Percentiles rank a stretch among this genome's conserved stretches.
phyloP scores from a whole-genome alignment of 2,113 vertebrate genomes.

The Salvelinus sp. region DNA sequence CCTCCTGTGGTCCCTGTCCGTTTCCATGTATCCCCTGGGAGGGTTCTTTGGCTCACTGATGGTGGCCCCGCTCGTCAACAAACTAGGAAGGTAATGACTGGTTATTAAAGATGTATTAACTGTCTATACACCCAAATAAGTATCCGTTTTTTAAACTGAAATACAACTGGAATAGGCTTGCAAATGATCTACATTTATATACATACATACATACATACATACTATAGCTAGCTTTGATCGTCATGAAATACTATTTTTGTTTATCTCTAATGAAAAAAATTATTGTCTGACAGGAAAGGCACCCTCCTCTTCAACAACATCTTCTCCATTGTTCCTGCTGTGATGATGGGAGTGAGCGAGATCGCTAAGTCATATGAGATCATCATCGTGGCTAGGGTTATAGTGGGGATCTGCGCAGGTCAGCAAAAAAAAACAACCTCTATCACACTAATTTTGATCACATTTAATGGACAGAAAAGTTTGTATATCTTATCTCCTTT shows the following conservation, averaged over 20 bases:
- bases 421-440: slow-evolving; percentile 12
- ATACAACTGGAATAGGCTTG: no score
- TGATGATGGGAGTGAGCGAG: slow-evolving; percentile 89
- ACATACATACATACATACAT: no score
- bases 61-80: slow-evolving; percentile 86
- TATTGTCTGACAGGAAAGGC: slow-evolving; percentile 79
- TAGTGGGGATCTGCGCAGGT: slow-evolving; percentile 94
- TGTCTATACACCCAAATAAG: no score
- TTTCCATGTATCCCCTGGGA: slow-evolving; percentile 92
- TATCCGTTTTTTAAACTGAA: no score
- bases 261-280: no score
- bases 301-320: slow-evolving; percentile 92
- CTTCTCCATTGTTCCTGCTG: slow-evolving; percentile 86
- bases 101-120: no score
- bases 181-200: no score
- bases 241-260: not conserved
- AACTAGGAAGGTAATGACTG: slow-evolving; percentile 79
- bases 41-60: slow-evolving; percentile 89
- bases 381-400: slow-evolving; percentile 82
- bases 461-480: not conserved
- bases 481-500: no score
- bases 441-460: not conserved
- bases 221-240: no score
- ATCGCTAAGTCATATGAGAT: slow-evolving; percentile 81
- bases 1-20: slow-evolving; percentile 87